Base-by-base conservation (phyloP, 1,140 invertebrate genomes). In the Gonatopus flavifemur region DNA sequence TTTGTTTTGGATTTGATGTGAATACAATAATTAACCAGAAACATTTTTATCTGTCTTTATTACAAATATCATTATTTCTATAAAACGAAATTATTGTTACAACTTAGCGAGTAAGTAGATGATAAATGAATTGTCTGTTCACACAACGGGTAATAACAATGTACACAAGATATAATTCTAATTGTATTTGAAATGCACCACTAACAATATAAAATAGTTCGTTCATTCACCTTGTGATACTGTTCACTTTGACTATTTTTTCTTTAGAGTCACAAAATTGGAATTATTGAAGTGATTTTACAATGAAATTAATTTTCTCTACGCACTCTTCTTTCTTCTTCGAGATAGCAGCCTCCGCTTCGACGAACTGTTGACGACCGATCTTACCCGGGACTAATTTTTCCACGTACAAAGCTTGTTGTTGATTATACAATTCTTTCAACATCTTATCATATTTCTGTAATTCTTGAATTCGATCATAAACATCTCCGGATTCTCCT, bases 311-410 rank as follows among this genome's bases (percentile, higher is more conserved):
- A 50, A 88, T 86, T 72, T 86, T 88, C 38, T 86, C 83, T 22
- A 82, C 77, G 42, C 78, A 78, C 18, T 89, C 87, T 43, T 86
- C 84, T 57, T 83, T 84, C 66, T 88, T 88, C 55, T 82, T 82
- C 18, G 74, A 72, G 18, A 85, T 78, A 18, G 64, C 66, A 24
- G 75, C 66, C 51, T 89, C 87, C 15, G 78, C 72, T 40, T 89
- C 86, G 16, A 87, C 69, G 61, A 87, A 89, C 49, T 82, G 81
- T 33, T 81, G 80, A 47, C 86, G 83, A 41, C 72, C 76, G 49
- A 89, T 81, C 72, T 88, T 89, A 3, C 82, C 82, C 9, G 81
- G 76, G 8, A 88, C 81, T 20, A 88, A 66, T 66, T 86, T 88
- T 42, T 90, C 87, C 33, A 85, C 80, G 47, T 83, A 80, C 2